Conservation (phyloP, 2,888 invertebrate genomes). For the Tigriopus californicus region DNA sequence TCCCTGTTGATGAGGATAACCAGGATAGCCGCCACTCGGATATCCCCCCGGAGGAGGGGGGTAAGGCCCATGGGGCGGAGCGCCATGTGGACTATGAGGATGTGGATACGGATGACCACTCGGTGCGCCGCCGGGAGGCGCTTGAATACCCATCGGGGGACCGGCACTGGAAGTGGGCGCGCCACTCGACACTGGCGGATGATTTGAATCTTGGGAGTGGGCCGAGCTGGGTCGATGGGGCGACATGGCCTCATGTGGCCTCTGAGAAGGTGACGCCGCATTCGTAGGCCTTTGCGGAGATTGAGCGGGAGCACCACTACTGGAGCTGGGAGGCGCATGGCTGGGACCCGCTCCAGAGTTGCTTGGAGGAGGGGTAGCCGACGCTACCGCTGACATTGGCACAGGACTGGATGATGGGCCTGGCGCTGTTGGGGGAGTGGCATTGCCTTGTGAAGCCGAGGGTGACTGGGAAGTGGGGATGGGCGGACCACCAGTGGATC, state of each 20-base stretch:
- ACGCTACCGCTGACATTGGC: no score
- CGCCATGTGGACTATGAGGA: neutral
- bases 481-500: conserved; percentile 30
- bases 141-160: neutral
- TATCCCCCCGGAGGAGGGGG: neutral
- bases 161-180: no score
- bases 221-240: neutral
- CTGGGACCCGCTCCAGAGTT: conserved; percentile 38
- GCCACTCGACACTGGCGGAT: neutral
- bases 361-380: conserved; percentile 28
- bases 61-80: neutral
- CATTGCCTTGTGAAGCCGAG: conserved; percentile 30
- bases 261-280: neutral
- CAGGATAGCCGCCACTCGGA: neutral
- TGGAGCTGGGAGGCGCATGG: conserved; percentile 25
- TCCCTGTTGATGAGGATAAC: neutral
- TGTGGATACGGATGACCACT: neutral
- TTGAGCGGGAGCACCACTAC: conserved; percentile 32
- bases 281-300: conserved; percentile 20
- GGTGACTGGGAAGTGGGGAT: conserved; percentile 26
- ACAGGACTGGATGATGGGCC: conserved; percentile 19
- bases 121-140: neutral
- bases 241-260: neutral
- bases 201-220: neutral
- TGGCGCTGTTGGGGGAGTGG: conserved; percentile 33